Evolutionary conservation across 1,140 invertebrate genomes (phyloP).

Genomic region (Zaprionus davidi): DNA sequence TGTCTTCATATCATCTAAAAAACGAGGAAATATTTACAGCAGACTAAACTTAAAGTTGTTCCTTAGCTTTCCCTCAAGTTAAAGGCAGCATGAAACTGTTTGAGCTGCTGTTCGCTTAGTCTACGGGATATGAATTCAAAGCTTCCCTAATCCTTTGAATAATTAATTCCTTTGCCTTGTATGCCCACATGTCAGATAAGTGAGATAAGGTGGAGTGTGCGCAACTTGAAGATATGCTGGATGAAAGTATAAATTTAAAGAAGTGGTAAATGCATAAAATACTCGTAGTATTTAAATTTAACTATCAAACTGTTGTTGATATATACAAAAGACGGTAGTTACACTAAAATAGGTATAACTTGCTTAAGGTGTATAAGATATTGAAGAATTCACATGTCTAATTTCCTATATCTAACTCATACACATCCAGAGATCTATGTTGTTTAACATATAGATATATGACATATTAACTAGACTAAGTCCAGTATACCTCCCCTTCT

Average conservation of each 20-base stretch:
- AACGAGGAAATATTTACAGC: background rate
- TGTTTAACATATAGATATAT: background rate
- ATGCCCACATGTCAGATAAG: constrained; percentile 6
- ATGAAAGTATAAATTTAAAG: background rate
- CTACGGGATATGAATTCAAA: constrained; percentile 13
- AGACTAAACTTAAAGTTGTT: background rate
- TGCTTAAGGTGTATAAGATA: background rate
- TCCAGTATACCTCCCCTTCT: background rate
- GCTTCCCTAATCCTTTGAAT: constrained; percentile 57
- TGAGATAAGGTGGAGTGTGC: background rate
- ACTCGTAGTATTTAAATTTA: too few species aligned
- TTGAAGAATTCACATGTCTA: background rate
- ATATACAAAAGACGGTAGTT: too few species aligned
- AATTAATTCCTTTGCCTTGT: constrained; percentile 61
- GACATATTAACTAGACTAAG: background rate
- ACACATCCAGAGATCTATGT: background rate
- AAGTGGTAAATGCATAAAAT: too few species aligned
- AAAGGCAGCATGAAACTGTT: background rate
- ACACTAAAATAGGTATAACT: too few species aligned
- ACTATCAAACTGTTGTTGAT: too few species aligned
- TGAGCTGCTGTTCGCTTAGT: background rate
- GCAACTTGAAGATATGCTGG: background rate
- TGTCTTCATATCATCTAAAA: background rate
- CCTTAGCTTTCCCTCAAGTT: background rate
- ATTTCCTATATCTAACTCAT: background rate